Percentiles rank a stretch among this genome's conserved stretches.
These are phyloP conservation scores for Sicus ferrugineus DNA, from an alignment of 2,888 invertebrate genomes.

Conservation along the genomic window DNA sequence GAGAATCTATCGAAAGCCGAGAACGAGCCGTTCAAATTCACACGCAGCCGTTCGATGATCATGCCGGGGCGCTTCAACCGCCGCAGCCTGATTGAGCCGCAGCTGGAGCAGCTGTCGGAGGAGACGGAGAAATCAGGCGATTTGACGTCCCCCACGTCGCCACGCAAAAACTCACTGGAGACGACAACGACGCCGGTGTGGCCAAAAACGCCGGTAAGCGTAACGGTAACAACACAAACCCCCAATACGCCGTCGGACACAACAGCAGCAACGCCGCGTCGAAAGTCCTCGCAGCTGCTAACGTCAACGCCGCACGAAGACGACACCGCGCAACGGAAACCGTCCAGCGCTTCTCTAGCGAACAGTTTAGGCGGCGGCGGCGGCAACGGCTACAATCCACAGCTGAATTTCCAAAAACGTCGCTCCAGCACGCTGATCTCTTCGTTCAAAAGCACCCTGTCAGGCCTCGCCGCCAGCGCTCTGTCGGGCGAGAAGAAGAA, in stretches of 20 bases:
- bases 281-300: constrained; percentile 44
- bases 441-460: constrained; percentile 57
- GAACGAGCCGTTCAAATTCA: constrained; percentile 56
- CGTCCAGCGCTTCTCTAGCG: constrained; percentile 47
- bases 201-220: constrained; percentile 9
- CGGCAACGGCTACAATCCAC: constrained; percentile 49
- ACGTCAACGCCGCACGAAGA: constrained; percentile 53
- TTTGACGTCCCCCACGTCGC: constrained; percentile 53
- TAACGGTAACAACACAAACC: constrained; percentile 6
- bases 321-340: constrained; percentile 39
- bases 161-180: constrained; percentile 52
- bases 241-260: neutral
- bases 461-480: constrained; percentile 42
- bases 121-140: constrained; percentile 57
- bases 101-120: constrained; percentile 62
- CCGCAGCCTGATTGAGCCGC: constrained; percentile 60
- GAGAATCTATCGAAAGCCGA: constrained; percentile 58
- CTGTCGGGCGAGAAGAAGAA: constrained; percentile 53
- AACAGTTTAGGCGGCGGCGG: neutral
- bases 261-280: constrained; percentile 45
- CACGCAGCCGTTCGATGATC: constrained; percentile 63
- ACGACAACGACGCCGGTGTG: neutral
- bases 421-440: constrained; percentile 58
- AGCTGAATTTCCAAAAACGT: constrained; percentile 57
- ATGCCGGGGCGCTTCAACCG: constrained; percentile 59